phyloP scores from a whole-genome alignment of 2,888 invertebrate genomes.

The Phyllotreta cruciferae region DNA sequence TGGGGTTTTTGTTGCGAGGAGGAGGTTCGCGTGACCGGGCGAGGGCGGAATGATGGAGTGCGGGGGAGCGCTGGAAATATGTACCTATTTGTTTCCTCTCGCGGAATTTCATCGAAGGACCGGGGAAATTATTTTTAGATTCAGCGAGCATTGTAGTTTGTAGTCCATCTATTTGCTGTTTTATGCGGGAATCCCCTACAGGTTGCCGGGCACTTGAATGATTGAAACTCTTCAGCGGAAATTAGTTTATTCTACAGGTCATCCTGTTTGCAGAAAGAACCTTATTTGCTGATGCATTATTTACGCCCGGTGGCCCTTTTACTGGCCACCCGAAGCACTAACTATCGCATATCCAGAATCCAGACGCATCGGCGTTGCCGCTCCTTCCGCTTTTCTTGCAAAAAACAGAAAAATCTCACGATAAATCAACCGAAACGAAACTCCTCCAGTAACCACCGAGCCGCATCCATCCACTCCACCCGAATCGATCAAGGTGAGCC shows the following conservation, averaged over 20 bases:
- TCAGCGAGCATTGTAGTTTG: too few species aligned
- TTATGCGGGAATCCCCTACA: too few species aligned
- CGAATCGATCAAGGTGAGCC: background rate
- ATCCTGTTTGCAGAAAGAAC: slow-evolving; percentile 23
- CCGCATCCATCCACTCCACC: background rate
- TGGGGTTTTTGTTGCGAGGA: too few species aligned
- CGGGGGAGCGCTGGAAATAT: too few species aligned
- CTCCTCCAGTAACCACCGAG: background rate
- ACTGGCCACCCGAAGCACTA: slow-evolving; percentile 32
- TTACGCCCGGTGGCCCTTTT: slow-evolving; percentile 31
- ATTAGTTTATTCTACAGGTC: background rate
- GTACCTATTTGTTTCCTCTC: too few species aligned
- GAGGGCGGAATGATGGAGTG: too few species aligned
- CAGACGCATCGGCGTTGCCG: slow-evolving; percentile 29
- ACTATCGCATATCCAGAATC: slow-evolving; percentile 20
- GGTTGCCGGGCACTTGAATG: too few species aligned
- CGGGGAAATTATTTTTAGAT: too few species aligned
- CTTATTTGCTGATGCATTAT: slow-evolving; percentile 38
- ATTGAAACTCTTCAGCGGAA: too few species aligned
- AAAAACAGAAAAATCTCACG: background rate
- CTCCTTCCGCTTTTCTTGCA: background rate
- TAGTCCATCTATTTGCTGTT: too few species aligned
- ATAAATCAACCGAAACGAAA: background rate
- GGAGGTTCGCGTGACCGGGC: too few species aligned
- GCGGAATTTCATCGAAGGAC: too few species aligned